phyloP scores from a whole-genome alignment of 2,888 invertebrate species.

The Caenorhabditis imperialis region DNA sequence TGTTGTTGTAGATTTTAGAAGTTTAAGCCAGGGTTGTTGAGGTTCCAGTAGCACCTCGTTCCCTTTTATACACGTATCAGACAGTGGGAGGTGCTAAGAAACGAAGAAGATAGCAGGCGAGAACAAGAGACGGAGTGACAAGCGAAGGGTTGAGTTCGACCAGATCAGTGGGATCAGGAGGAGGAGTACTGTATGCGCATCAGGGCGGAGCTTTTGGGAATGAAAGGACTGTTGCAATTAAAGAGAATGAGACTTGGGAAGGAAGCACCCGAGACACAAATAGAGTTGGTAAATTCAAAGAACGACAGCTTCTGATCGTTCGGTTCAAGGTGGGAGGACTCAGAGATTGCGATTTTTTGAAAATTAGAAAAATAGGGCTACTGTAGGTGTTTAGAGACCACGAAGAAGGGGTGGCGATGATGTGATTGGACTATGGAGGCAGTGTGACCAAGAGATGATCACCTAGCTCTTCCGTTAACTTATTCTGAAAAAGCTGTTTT shows the following conservation, averaged over 20 bases:
- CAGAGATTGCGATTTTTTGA: slow-evolving; percentile 19
- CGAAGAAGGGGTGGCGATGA: too few species aligned
- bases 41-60: slow-evolving; percentile 25
- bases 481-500: too few species aligned
- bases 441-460: too few species aligned
- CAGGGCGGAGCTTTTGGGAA: slow-evolving; percentile 13
- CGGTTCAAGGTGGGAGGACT: slow-evolving; percentile 50
- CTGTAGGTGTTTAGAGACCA: not conserved
- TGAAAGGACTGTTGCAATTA: not conserved
- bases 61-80: slow-evolving; percentile 33
- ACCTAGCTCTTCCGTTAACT: too few species aligned
- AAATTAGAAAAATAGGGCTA: slow-evolving; percentile 3
- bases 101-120: slow-evolving; percentile 15
- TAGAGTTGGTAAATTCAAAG: slow-evolving; percentile 34
- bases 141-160: slow-evolving; percentile 23
- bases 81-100: slow-evolving; percentile 30
- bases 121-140: slow-evolving; percentile 36
- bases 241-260: slow-evolving; percentile 13
- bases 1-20: slow-evolving; percentile 38
- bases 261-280: slow-evolving; percentile 29
- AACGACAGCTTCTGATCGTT: slow-evolving; percentile 46
- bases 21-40: slow-evolving; percentile 39
- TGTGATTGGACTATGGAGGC: too few species aligned
- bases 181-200: slow-evolving; percentile 34
- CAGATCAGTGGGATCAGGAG: slow-evolving; percentile 50